Percentiles rank a stretch among this genome's conserved stretches.
These are phyloP conservation scores for Kryphioiulus occultus DNA, from an alignment of 2,888 invertebrate species.

Conservation along the genomic window DNA sequence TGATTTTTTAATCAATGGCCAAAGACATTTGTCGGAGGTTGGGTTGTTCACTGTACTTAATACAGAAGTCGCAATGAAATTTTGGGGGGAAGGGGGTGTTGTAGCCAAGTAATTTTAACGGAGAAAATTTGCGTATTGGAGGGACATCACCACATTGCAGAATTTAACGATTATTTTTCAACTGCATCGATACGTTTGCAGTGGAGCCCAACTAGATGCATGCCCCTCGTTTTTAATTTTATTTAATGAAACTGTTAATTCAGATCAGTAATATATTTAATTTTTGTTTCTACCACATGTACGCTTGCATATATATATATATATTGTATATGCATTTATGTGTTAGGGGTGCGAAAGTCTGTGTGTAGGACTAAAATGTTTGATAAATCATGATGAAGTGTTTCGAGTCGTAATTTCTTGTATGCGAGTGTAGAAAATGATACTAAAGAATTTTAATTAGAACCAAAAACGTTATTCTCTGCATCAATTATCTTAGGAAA, in stretches of 20 bases:
- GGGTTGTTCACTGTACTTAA: not conserved
- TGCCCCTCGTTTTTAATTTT: not conserved
- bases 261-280: not conserved
- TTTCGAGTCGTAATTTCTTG: too few species aligned
- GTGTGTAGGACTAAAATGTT: not conserved
- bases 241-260: not conserved
- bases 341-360: not conserved
- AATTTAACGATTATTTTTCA: not conserved
- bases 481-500: too few species aligned
- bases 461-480: too few species aligned
- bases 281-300: not conserved
- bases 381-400: not conserved
- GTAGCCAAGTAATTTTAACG: not conserved
- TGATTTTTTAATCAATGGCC: not conserved
- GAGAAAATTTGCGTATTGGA: not conserved
- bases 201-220: not conserved
- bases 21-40: too few species aligned
- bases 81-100: not conserved
- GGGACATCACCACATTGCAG: not conserved
- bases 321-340: slow-evolving; percentile 2
- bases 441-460: too few species aligned
- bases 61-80: not conserved
- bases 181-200: too few species aligned
- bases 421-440: too few species aligned
- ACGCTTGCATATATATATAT: not conserved